Base-by-base conservation (phyloP, 1,140 invertebrate species). In the Zaprionus vittiger region DNA sequence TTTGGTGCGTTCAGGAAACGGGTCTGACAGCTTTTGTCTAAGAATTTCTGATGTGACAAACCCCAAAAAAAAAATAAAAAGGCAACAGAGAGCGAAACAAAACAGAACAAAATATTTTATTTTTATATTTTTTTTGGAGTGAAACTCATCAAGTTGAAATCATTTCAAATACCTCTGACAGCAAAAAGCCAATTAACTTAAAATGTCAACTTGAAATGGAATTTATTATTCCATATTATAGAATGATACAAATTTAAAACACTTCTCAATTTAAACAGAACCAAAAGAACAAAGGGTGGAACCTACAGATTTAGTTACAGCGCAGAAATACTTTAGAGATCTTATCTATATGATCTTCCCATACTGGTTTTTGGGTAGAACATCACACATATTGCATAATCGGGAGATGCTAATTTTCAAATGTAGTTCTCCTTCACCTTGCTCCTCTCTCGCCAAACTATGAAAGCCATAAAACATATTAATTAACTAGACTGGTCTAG, bases 401-500 rank as follows among this genome's bases (percentile, higher is more conserved):
- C 64, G 28, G 24, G n/a, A 59, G 24, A 57, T 67, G 64, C 38
- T 44, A 67, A 67, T 67, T 47, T 54, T 1, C n/a, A 56, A 26
- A 17, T 49, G 17, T 49, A 6, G 28, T 34, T 44, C 41, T 47
- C 41, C 24, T 22, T 34, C 12, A 66, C 26, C 37, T 57, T 44
- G 17, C n/a, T 24, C 20, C 11, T 24, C 31, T 20, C 20, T 1
- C 24, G 12, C 14, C 22, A 55, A 67, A 57, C 54, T 44, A 70
- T 24, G 31, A 61, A 26, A 15, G 65, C 28, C 49, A 73, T 76
- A 76, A 73, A 73, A 57, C 47, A 70, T 20, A 77, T 77, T 89
- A 89, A 90, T 81, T 81, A 84, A 76, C 56, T 81, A 52, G 80
- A 76, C 80, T 69, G 76, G 78, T 83, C 61, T 65, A 71, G 73